Percentiles rank a stretch among this genome's conserved stretches.
Evolutionary conservation across 1,140 invertebrate genomes (phyloP).

Genomic region (Tetragnatha versicolor): DNA sequence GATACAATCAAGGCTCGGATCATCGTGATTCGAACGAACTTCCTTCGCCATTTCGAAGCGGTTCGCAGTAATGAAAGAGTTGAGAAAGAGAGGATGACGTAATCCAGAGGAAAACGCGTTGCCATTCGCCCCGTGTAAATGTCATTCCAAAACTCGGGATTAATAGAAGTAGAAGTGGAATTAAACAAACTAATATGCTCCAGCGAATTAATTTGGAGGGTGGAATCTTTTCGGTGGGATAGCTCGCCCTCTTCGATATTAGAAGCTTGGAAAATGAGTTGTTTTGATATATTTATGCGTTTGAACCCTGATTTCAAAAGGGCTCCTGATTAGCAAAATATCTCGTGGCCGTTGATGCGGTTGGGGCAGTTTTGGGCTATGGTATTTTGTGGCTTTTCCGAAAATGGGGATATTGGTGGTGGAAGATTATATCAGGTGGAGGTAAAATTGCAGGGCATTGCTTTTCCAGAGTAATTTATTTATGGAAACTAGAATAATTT

Average conservation of each 20-base stretch:
- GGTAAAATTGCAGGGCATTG: too few species aligned
- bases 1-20: constrained; percentile 18
- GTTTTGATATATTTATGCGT: not conserved
- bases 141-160: not conserved
- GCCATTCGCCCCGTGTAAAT: not conserved
- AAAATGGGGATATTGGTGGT: too few species aligned
- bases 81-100: not conserved
- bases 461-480: too few species aligned
- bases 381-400: too few species aligned
- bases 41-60: not conserved
- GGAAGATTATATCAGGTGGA: too few species aligned
- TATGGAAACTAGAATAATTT: too few species aligned
- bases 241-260: too few species aligned
- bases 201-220: not conserved
- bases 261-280: not conserved
- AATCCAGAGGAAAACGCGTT: not conserved
- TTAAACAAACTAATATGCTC: not conserved
- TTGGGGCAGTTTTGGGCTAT: too few species aligned
- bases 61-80: not conserved
- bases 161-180: not conserved
- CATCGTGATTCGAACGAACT: not conserved
- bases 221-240: not conserved
- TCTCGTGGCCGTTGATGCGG: too few species aligned
- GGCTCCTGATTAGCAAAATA: too few species aligned
- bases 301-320: too few species aligned